Evolutionary conservation across 2,888 invertebrate genomes (phyloP).

Genomic region (Therioaphis trifolii): DNA sequence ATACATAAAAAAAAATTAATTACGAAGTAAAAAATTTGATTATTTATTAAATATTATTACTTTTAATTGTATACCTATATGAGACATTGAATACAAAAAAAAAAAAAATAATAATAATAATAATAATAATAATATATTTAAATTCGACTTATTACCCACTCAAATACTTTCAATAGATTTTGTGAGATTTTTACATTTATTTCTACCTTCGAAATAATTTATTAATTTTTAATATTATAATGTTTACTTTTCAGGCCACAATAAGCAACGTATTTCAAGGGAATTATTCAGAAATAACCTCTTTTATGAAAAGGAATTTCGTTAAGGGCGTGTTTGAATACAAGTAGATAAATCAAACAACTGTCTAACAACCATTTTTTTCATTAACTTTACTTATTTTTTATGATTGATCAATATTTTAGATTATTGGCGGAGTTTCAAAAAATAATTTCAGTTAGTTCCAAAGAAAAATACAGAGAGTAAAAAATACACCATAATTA

Average conservation of each 20-base stretch:
- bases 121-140: too few relatives aligned
- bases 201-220: not conserved
- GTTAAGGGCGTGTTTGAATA: constrained; percentile 52
- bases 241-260: not conserved
- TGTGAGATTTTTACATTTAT: not conserved
- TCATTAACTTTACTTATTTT: constrained; percentile 44
- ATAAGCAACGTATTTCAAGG: not conserved
- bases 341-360: constrained; percentile 59
- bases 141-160: too few relatives aligned
- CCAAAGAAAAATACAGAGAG: constrained; percentile 34
- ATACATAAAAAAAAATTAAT: too few relatives aligned
- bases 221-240: not conserved
- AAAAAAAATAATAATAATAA: too few relatives aligned
- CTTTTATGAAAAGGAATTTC: constrained; percentile 45
- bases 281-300: constrained; percentile 34
- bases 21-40: not conserved
- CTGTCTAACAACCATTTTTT: constrained; percentile 55
- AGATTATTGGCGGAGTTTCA: constrained; percentile 54
- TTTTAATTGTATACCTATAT: not conserved
- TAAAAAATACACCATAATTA: constrained; percentile 11
- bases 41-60: not conserved
- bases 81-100: too few relatives aligned
- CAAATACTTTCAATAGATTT: not conserved
- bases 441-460: constrained; percentile 46
- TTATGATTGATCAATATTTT: constrained; percentile 47